Evolutionary conservation across 2,797 vertebrate species (phyloP), one percentile per base, ranked within the genome.

Genomic region (Sebastolobus altivelis): DNA sequence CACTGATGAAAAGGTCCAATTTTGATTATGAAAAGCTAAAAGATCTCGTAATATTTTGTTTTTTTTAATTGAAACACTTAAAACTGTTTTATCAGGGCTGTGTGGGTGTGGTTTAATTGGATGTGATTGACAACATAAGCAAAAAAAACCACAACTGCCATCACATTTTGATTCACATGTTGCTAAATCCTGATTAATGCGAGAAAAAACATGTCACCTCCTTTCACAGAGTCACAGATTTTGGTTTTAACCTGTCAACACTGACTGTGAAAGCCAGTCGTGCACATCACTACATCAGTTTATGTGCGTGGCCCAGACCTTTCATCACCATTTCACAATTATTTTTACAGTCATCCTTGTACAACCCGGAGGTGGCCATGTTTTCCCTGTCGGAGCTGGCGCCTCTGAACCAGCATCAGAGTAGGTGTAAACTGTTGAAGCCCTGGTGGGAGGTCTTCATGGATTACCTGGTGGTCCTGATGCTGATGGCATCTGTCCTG

Each of bases 361-460:
- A 25, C n/a, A 37, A 56, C 10, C 66, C 63, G 37, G 73, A 49
- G 65, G 22, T 73, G 80, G 69, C 63, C 81, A 97, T 97, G 96
- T 95, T 97, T 77, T 91, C 96, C 13, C 88, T 97, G 81, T 96
- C 94, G 1, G 97, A 97, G 91, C 90, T 96, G 62, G 93, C 92
- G 0, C 95, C 94, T 33, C 83, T 95, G 27, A 93, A 91, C 46
- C 95, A 95, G 33, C 87, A 92, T 16, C 95, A 95, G 86, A 90
- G 89, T 80, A 85, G 93, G 16, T 95, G 91, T 82, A 95, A 95
- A 73, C 89, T 96, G 40, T 46, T 97, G 73, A 97, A 97, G 88
- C 96, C 97, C 29, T 97, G 97, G 96, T 97, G 96, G 97, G 97
- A 97, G 79, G 95, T 97, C 69, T 95, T 96, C 80, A 97, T 96